Evolutionary conservation across 2,888 invertebrate genomes (phyloP).

Genomic region (Microplitis deprimator): DNA sequence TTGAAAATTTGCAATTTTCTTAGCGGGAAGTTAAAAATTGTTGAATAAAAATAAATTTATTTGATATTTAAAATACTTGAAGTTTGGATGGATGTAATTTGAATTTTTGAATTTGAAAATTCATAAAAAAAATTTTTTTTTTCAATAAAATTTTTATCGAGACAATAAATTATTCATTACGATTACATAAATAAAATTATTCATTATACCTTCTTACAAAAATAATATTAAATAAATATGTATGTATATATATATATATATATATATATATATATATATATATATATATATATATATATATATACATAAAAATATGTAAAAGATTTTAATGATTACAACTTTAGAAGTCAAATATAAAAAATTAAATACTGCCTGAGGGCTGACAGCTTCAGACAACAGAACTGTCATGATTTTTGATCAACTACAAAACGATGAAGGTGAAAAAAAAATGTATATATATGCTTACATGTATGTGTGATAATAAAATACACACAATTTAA

Average conservation of each 20-base stretch:
- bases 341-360: constrained; percentile 19
- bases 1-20: too few relatives aligned
- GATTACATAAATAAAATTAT: constrained; percentile 13
- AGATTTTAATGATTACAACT: constrained; percentile 6
- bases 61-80: too few relatives aligned
- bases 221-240: not conserved
- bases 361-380: constrained; percentile 19
- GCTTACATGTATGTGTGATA: not conserved
- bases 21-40: too few relatives aligned
- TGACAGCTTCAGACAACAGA: constrained; percentile 5
- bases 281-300: not conserved
- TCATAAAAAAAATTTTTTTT: too few relatives aligned
- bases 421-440: constrained; percentile 40
- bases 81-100: too few relatives aligned
- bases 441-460: constrained; percentile 12
- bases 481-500: constrained; percentile 1
- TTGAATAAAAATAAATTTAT: too few relatives aligned
- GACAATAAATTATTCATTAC: constrained; percentile 16
- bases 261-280: not conserved
- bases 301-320: not conserved
- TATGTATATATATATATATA: not conserved
- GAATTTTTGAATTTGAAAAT: too few relatives aligned
- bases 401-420: constrained; percentile 24
- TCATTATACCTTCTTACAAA: not conserved
- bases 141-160: too few relatives aligned